These are phyloP conservation scores for Gopherus evgoodei DNA, from an alignment of 2,113 vertebrate genomes.

Conservation along the genomic window DNA sequence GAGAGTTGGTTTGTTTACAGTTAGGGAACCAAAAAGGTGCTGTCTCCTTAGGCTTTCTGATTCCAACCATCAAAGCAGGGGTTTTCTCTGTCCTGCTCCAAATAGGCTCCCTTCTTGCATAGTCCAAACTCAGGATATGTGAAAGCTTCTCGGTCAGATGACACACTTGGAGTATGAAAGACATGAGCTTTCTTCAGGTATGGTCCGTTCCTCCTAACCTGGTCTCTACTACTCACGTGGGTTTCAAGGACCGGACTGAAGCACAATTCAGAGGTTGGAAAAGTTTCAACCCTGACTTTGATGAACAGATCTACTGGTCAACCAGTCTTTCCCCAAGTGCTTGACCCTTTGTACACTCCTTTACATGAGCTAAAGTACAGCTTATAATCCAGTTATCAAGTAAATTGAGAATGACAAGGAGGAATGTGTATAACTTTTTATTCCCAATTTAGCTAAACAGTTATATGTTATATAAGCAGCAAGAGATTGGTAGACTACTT, in stretches of 20 bases:
- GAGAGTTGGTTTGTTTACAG: fast-evolving
- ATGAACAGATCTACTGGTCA: not conserved
- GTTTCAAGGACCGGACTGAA: not conserved
- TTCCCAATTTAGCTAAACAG: not conserved
- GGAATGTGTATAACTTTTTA: not conserved
- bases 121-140: fast-evolving
- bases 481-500: not conserved
- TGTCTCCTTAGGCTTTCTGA: not conserved
- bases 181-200: fast-evolving
- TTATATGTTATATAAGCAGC: not conserved
- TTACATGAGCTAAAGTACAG: fast-evolving
- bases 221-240: not conserved
- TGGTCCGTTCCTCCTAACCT: fast-evolving
- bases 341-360: not conserved
- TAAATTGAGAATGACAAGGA: not conserved
- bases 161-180: not conserved
- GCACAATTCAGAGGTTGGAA: not conserved
- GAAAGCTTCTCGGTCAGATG: fast-evolving
- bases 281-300: fast-evolving
- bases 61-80: not conserved
- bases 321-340: not conserved
- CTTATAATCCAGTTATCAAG: not conserved
- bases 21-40: not conserved
- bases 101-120: fast-evolving
- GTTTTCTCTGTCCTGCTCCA: not conserved